Percentiles rank a stretch among this genome's conserved stretches.
These are phyloP conservation scores for Mionectes macconnelli DNA, from an alignment of 2,113 vertebrate species.

Conservation along the genomic window DNA sequence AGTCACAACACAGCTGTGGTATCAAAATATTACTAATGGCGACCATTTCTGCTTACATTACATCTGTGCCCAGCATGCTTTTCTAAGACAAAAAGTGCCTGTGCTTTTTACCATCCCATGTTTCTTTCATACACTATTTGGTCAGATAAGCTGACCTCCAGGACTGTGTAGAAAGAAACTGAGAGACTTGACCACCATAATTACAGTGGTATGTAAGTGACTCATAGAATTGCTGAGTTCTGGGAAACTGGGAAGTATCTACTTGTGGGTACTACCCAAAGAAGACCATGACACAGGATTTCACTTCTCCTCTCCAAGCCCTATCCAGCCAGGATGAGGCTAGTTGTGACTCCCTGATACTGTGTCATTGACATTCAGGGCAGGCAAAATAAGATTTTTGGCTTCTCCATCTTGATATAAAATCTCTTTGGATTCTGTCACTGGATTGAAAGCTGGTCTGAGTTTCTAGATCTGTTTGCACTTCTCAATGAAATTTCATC, in stretches of 20 bases:
- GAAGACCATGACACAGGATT: neutral
- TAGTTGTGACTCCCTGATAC: neutral
- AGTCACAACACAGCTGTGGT: neutral
- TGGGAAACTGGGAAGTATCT: neutral
- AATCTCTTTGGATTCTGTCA: neutral
- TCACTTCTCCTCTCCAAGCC: neutral
- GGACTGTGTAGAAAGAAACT: neutral
- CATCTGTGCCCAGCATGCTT: neutral
- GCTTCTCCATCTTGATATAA: neutral
- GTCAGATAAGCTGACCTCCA: neutral
- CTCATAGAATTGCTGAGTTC: neutral
- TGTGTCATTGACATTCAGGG: neutral
- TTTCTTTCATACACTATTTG: neutral
- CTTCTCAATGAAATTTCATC: neutral
- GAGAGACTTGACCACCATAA: neutral
- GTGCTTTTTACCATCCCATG: neutral
- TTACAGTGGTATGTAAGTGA: neutral
- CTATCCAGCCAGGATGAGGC: neutral
- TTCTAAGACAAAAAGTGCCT: neutral
- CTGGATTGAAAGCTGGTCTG: neutral
- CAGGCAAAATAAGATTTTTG: neutral
- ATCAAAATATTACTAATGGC: neutral
- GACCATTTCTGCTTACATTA: neutral
- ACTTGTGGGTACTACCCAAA: neutral
- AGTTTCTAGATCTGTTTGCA: neutral